phyloP scores from a whole-genome alignment of 1,140 invertebrate genomes.

The Drosophila sp. region DNA sequence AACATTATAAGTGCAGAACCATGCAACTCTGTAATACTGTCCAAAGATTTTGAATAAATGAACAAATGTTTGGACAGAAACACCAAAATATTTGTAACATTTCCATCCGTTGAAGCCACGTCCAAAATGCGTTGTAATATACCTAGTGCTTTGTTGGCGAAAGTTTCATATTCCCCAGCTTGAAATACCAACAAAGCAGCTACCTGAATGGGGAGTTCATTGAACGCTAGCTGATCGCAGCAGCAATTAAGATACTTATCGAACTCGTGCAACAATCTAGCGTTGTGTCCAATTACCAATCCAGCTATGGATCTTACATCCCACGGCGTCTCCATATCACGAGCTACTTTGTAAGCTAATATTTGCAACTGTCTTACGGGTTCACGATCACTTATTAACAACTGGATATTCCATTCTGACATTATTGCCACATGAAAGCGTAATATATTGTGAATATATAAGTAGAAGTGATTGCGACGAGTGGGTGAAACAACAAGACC shows the following conservation, averaged over 20 bases:
- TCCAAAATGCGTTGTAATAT: constrained; percentile 35
- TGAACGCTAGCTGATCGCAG: neutral
- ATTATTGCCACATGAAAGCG: constrained; percentile 57
- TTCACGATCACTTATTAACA: neutral
- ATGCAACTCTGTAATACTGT: neutral
- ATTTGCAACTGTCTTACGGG: neutral
- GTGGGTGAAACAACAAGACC: constrained; percentile 44
- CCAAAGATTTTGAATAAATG: constrained; percentile 53
- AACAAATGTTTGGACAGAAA: constrained; percentile 58
- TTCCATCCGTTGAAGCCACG: constrained; percentile 11
- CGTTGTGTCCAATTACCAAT: constrained; percentile 47
- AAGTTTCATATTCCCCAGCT: constrained; percentile 5
- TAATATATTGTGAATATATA: constrained; percentile 56
- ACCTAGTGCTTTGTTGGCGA: constrained; percentile 3
- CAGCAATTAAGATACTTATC: constrained; percentile 23
- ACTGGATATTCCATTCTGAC: constrained; percentile 30
- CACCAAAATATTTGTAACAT: constrained; percentile 50
- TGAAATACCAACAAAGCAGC: constrained; percentile 48
- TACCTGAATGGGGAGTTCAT: constrained; percentile 51
- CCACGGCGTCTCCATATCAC: constrained; percentile 55
- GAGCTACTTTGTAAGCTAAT: constrained; percentile 40
- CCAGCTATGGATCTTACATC: constrained; percentile 68
- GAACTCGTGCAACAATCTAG: constrained; percentile 31
- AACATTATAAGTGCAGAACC: neutral
- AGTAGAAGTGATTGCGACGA: constrained; percentile 54